Evolutionary conservation across 92 coral and sea anemone species (phyloP).

Genomic region (Umimayanthus kanabou): DNA sequence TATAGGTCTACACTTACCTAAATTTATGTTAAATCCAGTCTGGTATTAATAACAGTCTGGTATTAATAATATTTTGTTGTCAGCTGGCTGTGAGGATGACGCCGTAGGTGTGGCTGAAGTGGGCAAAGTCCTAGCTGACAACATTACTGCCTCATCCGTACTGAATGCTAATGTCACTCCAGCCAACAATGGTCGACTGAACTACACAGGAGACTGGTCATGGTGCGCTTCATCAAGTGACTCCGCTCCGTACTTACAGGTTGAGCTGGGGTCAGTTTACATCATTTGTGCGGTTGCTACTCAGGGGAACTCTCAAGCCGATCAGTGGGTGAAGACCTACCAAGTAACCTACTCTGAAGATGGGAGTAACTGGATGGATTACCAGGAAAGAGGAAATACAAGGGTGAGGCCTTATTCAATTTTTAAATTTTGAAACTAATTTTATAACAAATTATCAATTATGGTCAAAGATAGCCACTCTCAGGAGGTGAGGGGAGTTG

Average conservation of each 20-base stretch:
- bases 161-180: constrained; percentile 39
- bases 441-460: too few species aligned
- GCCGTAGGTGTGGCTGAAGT: constrained; percentile 35
- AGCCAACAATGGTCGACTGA: constrained; percentile 45
- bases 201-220: constrained; percentile 52
- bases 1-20: too few species aligned
- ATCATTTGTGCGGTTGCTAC: constrained; percentile 63
- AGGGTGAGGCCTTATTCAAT: not conserved
- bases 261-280: constrained; percentile 48
- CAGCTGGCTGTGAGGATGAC: not conserved
- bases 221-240: constrained; percentile 61
- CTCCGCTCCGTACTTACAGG: constrained; percentile 52
- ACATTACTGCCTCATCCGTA: constrained; percentile 47
- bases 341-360: constrained; percentile 29
- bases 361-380: constrained; percentile 15
- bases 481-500: too few species aligned
- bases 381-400: constrained; percentile 1
- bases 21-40: too few species aligned
- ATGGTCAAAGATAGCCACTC: too few species aligned
- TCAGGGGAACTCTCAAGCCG: constrained; percentile 49
- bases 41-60: too few species aligned
- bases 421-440: not conserved
- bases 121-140: constrained; percentile 37
- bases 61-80: not conserved
- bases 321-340: constrained; percentile 54